Conservation (phyloP, 1,140 invertebrate species). For the Cotesia glomerata region DNA sequence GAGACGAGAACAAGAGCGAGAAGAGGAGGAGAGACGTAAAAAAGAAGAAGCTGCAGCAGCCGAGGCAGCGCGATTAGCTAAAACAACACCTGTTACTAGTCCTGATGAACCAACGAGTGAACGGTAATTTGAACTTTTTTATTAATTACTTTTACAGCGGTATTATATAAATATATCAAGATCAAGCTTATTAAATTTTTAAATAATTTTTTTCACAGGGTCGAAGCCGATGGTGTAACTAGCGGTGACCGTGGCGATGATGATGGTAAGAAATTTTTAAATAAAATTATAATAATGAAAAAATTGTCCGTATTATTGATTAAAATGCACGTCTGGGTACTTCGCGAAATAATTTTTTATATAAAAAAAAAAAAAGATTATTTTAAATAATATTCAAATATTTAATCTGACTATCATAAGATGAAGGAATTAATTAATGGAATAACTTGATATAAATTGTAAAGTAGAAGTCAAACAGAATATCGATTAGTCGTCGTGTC, state of each 20-base stretch:
- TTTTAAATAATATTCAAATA: neutral
- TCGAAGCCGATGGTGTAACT: constrained; percentile 68
- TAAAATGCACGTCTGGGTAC: constrained; percentile 3
- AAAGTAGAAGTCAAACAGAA: neutral
- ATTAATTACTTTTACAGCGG: neutral
- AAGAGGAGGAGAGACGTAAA: constrained; percentile 73
- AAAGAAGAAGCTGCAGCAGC: constrained; percentile 78
- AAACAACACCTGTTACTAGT: constrained; percentile 66
- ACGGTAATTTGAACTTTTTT: constrained; percentile 51
- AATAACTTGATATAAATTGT: neutral
- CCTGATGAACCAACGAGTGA: constrained; percentile 65
- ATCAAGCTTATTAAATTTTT: neutral
- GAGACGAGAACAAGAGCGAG: constrained; percentile 80
- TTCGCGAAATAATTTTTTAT: neutral
- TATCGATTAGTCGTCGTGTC: neutral
- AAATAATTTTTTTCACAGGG: constrained; percentile 52
- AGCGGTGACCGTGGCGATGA: constrained; percentile 69
- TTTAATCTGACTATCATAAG: neutral
- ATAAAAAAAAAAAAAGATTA: neutral
- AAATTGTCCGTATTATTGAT: neutral
- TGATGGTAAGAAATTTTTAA: constrained; percentile 49
- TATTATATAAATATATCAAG: constrained; percentile 6
- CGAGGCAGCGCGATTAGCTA: constrained; percentile 61
- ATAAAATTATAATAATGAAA: constrained; percentile 16
- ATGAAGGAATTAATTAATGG: neutral